Base-by-base conservation (phyloP, 35 echinoderm and acorn worm species). In the Holothuria glaberrima region DNA sequence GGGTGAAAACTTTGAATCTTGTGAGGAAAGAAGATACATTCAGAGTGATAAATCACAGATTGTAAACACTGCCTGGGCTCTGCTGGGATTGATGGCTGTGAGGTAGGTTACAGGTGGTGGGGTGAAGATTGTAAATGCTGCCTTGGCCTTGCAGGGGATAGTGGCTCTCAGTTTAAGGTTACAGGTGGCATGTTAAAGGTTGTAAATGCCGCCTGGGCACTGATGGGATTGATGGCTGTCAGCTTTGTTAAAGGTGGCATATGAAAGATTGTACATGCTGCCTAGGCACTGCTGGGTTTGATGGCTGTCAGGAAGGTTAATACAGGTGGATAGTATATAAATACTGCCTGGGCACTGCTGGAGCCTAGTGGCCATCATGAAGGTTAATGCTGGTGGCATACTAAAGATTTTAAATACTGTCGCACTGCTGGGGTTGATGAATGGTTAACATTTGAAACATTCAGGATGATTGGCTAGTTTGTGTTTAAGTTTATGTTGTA, bases 1-100 rank as follows among this genome's bases (percentile, higher is more conserved):
- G 94, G 94, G 94, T 34, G 94, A 97, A 50, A 91, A 97, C 31
- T 97, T 97, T 89, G 94, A 88, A 36, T 94, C 92, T 48, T 97
- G 94, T 69, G 85, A 91, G 44, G 94, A 97, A 50, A 89, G 94
- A 52, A 76, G 89, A 36, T 97, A 97, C 54, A 86, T 97, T n/a
- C 70, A 94, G 46, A 88, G 88, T 65, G 90, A 97, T 21, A 94
- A 89, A 31, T 94, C 94, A 72, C 92, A 91, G 75, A 66, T 97
- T 31, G 92, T 97, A 74, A 97, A 97, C 56, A 97, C 94, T 20
- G 60, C 81, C 16, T 97, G 94, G 94, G 92, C 94, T 9, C 50
- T 94, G 24, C 89, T 97, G 25, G 94, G 92, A 30, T 86, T 97
- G 13, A 97, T 97, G 94, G 92, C 94, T 73, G 94, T 97, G 71